A percentile compares a stretch with the other conserved stretches of the same genome.
Conservation (phyloP, 2,888 invertebrate genomes). For the Ormyrus nitidulus region DNA sequence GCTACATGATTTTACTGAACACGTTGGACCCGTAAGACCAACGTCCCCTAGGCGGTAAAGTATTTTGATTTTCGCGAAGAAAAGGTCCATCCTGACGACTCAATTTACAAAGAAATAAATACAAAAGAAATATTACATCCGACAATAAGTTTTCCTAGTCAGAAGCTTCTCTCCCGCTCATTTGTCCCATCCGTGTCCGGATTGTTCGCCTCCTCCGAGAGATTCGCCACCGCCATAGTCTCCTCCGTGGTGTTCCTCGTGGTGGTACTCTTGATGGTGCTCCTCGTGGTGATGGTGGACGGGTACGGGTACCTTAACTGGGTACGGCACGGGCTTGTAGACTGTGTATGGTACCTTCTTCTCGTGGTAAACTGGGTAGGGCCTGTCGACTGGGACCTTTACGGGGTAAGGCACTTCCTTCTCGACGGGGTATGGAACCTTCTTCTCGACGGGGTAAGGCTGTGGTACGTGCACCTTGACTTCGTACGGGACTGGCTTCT, state of each 20-base stretch:
- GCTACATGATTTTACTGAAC: background rate
- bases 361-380: slow-evolving; percentile 75
- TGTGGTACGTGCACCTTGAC: slow-evolving; percentile 77
- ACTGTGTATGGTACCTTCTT: slow-evolving; percentile 70
- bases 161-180: background rate
- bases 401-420: slow-evolving; percentile 83
- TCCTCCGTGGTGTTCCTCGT: slow-evolving; percentile 30
- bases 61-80: slow-evolving; percentile 23
- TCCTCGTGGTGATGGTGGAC: slow-evolving; percentile 78
- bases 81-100: slow-evolving; percentile 10
- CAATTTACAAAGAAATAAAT: slow-evolving; percentile 18
- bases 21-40: background rate
- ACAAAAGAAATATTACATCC: slow-evolving; percentile 5
- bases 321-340: slow-evolving; percentile 80
- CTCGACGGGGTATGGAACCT: slow-evolving; percentile 83
- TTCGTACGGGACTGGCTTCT: slow-evolving; percentile 85
- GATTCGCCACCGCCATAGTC: slow-evolving; percentile 45
- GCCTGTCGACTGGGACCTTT: slow-evolving; percentile 78
- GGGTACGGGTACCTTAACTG: slow-evolving; percentile 83
- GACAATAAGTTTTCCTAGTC: background rate
- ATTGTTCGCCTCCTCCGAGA: background rate
- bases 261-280: slow-evolving; percentile 58
- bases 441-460: slow-evolving; percentile 86
- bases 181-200: background rate
- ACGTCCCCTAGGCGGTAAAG: slow-evolving; percentile 8